Conservation (phyloP, 2,113 vertebrate species). For the Limanda limanda region DNA sequence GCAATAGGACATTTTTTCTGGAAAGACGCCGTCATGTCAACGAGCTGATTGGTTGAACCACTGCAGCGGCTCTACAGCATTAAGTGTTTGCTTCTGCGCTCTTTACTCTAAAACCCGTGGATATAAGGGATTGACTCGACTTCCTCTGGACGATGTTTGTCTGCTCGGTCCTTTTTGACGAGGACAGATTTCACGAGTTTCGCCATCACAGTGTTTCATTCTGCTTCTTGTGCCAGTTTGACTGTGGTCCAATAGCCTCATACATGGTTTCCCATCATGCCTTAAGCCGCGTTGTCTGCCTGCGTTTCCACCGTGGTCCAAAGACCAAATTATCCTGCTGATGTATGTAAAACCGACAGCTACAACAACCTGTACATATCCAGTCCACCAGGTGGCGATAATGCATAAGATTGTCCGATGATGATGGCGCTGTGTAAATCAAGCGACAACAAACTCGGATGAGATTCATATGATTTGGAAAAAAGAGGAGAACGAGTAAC, state of each 20-base stretch:
- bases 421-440: no score
- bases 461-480: no score
- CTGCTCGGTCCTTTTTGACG: neutral
- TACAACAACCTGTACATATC: neutral
- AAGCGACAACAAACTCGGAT: no score
- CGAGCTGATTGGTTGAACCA: constrained; percentile 45
- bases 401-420: no score
- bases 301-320: no score
- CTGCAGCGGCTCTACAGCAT: constrained; percentile 35
- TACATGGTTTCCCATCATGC: constrained; percentile 51
- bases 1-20: constrained; percentile 28
- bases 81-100: constrained; percentile 49
- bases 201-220: constrained; percentile 32
- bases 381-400: neutral
- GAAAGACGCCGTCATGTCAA: constrained; percentile 20
- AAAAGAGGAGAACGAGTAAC: no score
- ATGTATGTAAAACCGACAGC: neutral
- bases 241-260: no score
- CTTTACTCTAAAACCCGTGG: neutral
- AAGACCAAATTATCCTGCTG: no score
- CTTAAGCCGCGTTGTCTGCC: constrained; percentile 30
- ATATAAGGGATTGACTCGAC: constrained; percentile 8
- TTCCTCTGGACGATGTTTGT: neutral
- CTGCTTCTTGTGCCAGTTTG: constrained; percentile 51
- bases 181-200: constrained; percentile 10